Evolutionary conservation across 2,888 invertebrate genomes (phyloP), one percentile per base, ranked within the genome.

Genomic region (Flexamia atlantica): DNA sequence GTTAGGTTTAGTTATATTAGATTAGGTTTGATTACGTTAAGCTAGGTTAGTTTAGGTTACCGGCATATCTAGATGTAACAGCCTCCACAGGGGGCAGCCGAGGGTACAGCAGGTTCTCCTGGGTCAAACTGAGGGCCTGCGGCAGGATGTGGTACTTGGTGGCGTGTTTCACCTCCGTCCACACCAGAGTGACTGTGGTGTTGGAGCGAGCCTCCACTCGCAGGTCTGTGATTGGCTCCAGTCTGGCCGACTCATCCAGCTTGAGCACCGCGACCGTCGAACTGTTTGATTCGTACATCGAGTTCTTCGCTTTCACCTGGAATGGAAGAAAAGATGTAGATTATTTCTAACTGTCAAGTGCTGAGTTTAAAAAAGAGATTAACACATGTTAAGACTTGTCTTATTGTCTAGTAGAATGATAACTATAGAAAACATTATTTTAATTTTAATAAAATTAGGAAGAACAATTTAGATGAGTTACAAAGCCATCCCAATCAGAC

Each of bases 281-380:
- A 0, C 92, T 91, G 4, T 90, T 90, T 0, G 96, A 96, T 46
- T 92, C 92, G 87, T 91, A 91, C 0, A 91, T 91, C 20, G 90
- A 90, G 89, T 95, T 96, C 60, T 92, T 92, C 0, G 96, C 96
- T 7, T 93, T 92, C 7, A 95, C 92, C 94, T 87, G 81, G 30
- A 50, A 72, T 36, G 9, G 9, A 36, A 9, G n/a, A n/a, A n/a
- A n/a, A n/a, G n/a, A n/a, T n/a, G n/a, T n/a, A n/a, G n/a, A n/a
- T n/a, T n/a, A n/a, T n/a, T n/a, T n/a, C n/a, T n/a, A n/a, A n/a
- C n/a, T n/a, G n/a, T n/a, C n/a, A n/a, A n/a, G n/a, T n/a, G n/a
- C n/a, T n/a, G n/a, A n/a, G n/a, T n/a, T n/a, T n/a, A n/a, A n/a
- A n/a, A n/a, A n/a, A n/a, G n/a, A n/a, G n/a, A n/a, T n/a, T n/a